phyloP scores from a whole-genome alignment of 1,140 invertebrate species.

The Pinna nobilis region DNA sequence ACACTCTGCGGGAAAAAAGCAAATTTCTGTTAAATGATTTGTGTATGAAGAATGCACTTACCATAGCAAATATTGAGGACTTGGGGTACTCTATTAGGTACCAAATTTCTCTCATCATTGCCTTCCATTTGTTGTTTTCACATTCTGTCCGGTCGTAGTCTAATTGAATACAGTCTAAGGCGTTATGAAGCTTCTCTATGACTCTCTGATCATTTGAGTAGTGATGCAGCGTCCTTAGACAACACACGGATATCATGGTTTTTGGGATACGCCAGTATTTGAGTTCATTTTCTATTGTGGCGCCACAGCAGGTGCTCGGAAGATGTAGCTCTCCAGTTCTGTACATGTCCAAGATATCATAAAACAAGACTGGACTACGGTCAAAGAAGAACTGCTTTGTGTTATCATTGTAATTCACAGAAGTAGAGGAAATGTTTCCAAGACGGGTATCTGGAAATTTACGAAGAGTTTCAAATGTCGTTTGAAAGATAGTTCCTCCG shows the following conservation, averaged over 20 bases:
- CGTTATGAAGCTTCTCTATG: conserved; percentile 27
- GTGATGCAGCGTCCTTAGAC: conserved; percentile 2
- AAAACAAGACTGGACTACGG: conserved; percentile 18
- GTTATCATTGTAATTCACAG: conserved; percentile 7
- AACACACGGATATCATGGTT: conserved; percentile 9
- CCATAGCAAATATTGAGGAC: conserved; percentile 30
- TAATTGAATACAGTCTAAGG: not conserved
- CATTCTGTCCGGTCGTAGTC: not conserved
- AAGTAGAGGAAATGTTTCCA: not conserved
- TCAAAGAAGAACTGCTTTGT: conserved; percentile 27
- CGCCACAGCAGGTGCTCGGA: conserved; percentile 15
- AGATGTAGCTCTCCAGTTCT: conserved; percentile 17
- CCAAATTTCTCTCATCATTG: conserved; percentile 19
- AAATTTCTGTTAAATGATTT: not conserved
- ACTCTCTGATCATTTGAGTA: conserved; percentile 7
- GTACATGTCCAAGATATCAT: conserved; percentile 16
- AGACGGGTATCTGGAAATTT: conserved; percentile 15
- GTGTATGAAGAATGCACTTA: not conserved
- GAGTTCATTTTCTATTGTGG: conserved; percentile 4
- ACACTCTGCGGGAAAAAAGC: not conserved
- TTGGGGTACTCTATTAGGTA: conserved; percentile 42
- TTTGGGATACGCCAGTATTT: conserved; percentile 28
- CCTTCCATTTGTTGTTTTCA: not conserved
- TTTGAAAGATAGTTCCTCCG: conserved; percentile 29
- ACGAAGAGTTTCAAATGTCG: conserved; percentile 17